Evolutionary conservation across 2,797 vertebrate genomes (phyloP), one percentile per base, ranked within the genome.

Genomic region (Aeoliscus strigatus): DNA sequence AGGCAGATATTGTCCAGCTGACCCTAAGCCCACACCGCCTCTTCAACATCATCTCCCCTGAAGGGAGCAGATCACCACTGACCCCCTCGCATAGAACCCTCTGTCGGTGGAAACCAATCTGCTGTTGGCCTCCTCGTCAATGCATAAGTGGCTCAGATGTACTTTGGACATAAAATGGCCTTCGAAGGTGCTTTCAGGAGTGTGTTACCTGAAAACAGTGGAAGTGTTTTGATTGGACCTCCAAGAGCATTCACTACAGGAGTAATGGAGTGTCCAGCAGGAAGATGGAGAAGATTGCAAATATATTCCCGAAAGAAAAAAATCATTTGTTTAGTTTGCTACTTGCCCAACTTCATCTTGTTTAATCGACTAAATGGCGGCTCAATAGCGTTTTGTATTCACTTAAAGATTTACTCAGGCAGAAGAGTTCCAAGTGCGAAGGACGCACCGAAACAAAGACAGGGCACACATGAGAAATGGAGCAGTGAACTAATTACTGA

Each of bases 41-140:
- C 47, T 54, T 59, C 44, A 58, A 26, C 57, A 40, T 60, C 55
- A 60, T 60, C 51, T 55, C 53, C 23, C 29, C 35, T 30, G 9
- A 60, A 66, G 32, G 32, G 31, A 66, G 39, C 35, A 6, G 16
- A 60, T 69, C 51, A 14, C 43, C 27, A 9, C 48, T 46, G 51
- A 75, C 59, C 63, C 29, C 53, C 44, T 48, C 7, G 36, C 31
- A 46, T 49, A 36, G 60, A 63, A 26, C 6, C 7, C 39, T 32
- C 34, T 53, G 45, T 27, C 71, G 51, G 58, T 69, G 58, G 67
- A 49, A 74, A 75, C 61, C 31, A 60, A 68, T 73, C 53, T 62
- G 15, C 52, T 51, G 13, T 53, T 60, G 54, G 41, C 57, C 48
- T 68, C 46, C 17, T 57, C 33, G 21, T 66, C 30, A 33, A 39